Evolutionary conservation across 2,888 invertebrate genomes (phyloP).

Genomic region (Endotricha flammealis): DNA sequence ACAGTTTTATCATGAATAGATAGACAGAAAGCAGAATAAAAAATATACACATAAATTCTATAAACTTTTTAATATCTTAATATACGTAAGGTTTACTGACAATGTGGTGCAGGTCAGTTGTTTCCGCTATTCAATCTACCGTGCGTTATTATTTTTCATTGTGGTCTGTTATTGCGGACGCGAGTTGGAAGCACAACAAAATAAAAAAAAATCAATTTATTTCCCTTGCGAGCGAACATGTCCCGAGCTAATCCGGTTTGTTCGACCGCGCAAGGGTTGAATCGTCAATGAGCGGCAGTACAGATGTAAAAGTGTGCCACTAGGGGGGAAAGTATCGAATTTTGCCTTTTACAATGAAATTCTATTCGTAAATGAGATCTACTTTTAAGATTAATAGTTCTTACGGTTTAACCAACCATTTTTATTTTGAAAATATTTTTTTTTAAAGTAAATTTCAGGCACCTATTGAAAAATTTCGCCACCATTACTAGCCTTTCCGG

Average conservation of each 20-base stretch:
- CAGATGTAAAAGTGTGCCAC: constrained; percentile 66
- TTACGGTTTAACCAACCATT: too few relatives aligned
- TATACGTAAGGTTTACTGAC: too few relatives aligned
- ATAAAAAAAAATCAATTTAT: constrained; percentile 72
- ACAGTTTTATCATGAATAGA: too few relatives aligned
- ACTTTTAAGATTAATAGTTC: too few relatives aligned
- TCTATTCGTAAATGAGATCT: constrained; percentile 36
- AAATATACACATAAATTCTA: too few relatives aligned
- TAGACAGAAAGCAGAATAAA: too few relatives aligned
- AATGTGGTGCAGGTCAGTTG: constrained; percentile 28
- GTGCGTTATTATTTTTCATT: constrained; percentile 63
- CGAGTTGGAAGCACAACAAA: constrained; percentile 54
- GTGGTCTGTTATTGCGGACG: constrained; percentile 59
- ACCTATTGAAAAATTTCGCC: too few relatives aligned
- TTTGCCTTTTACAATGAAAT: constrained; percentile 60
- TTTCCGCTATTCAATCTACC: constrained; percentile 48
- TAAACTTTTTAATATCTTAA: too few relatives aligned
- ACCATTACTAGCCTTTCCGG: too few relatives aligned
- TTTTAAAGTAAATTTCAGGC: too few relatives aligned
- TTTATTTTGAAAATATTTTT: too few relatives aligned
- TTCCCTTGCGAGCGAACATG: constrained; percentile 71
- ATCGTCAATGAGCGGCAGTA: constrained; percentile 71
- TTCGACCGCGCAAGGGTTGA: constrained; percentile 75
- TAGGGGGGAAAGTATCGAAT: constrained; percentile 59
- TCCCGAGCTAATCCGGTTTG: constrained; percentile 74